These are phyloP conservation scores for Ephialtes manifestator DNA, from an alignment of 2,888 invertebrate genomes.

Conservation along the genomic window DNA sequence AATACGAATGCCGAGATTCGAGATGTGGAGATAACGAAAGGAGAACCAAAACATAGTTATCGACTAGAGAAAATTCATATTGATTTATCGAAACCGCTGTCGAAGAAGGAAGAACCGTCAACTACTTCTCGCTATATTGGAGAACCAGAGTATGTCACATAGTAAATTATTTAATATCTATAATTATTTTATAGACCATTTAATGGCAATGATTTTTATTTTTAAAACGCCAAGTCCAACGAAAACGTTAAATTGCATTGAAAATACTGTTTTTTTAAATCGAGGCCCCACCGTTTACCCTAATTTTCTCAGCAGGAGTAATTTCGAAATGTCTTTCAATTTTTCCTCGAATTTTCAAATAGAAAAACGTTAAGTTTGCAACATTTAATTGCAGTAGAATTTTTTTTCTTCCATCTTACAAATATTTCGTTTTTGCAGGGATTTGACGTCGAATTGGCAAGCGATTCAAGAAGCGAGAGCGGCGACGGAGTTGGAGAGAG, in stretches of 20 bases:
- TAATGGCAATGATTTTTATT: too few relatives aligned
- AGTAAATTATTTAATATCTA: not conserved
- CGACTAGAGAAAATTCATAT: conserved; percentile 7
- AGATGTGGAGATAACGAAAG: not conserved
- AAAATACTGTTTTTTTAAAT: too few relatives aligned
- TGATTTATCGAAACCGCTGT: not conserved
- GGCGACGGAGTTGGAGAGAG: not conserved
- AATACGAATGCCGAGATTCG: not conserved
- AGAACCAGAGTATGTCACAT: not conserved
- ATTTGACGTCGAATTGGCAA: not conserved
- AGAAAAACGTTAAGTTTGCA: too few relatives aligned
- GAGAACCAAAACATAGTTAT: not conserved
- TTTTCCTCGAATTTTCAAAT: too few relatives aligned
- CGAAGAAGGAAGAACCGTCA: not conserved
- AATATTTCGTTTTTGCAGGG: not conserved
- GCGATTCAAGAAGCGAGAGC: conserved; percentile 21
- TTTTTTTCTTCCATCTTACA: too few relatives aligned
- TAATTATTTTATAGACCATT: not conserved
- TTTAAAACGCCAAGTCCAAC: too few relatives aligned
- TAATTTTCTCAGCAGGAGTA: too few relatives aligned
- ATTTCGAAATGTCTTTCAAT: too few relatives aligned
- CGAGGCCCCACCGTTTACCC: too few relatives aligned
- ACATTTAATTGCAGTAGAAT: not conserved
- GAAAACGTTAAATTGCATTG: too few relatives aligned
- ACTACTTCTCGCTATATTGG: not conserved